Conservation (phyloP, 2,113 vertebrate species). For the Trematocara marginatum region DNA sequence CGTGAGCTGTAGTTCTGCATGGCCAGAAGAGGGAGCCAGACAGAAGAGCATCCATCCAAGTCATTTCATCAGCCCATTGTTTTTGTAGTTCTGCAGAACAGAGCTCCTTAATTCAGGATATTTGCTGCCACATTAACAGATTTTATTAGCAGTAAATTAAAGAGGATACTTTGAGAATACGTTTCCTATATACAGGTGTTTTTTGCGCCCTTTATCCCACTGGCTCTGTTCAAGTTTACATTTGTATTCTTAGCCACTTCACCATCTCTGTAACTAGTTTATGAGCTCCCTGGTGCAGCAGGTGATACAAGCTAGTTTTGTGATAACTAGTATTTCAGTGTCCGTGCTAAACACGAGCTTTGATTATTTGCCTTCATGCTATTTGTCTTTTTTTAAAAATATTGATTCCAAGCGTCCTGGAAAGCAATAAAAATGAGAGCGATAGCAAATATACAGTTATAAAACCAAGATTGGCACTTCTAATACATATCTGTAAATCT, state of each 20-base stretch:
- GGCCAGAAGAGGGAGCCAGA: background rate
- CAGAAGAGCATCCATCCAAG: background rate
- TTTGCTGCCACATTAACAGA: background rate
- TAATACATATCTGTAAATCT: background rate
- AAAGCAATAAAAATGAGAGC: background rate
- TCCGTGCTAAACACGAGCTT: background rate
- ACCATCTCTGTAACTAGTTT: background rate
- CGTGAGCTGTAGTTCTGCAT: accelerated
- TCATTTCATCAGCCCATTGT: background rate
- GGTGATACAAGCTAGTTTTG: background rate
- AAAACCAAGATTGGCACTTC: background rate
- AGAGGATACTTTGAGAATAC: background rate
- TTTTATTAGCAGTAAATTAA: background rate
- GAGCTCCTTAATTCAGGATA: background rate
- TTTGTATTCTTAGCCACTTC: background rate
- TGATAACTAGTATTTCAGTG: background rate
- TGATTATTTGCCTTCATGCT: background rate
- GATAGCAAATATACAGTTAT: accelerated
- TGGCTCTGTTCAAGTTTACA: background rate
- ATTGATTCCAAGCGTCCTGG: accelerated
- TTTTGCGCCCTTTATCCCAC: background rate
- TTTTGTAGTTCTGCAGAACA: background rate
- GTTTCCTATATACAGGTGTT: background rate
- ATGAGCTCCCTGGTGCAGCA: background rate
- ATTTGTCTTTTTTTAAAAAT: background rate